Evolutionary conservation across 2,888 invertebrate species (phyloP).

Genomic region (Sycophila texana): DNA sequence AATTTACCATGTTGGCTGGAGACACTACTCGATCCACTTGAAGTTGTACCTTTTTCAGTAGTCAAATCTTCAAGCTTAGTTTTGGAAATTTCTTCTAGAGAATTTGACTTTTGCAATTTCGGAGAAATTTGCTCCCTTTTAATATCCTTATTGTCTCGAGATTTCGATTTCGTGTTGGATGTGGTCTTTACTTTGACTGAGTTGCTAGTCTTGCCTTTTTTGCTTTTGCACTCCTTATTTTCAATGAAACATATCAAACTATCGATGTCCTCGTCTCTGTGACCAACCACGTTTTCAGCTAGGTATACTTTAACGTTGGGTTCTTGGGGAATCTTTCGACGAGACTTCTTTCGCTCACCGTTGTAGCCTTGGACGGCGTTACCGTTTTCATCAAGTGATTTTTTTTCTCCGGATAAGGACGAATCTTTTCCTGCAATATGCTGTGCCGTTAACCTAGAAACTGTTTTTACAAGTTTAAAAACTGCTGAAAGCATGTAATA

Average conservation of each 20-base stretch:
- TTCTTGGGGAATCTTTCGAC: conserved; percentile 71
- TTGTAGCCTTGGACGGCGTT: conserved; percentile 81
- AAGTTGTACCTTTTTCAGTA: conserved; percentile 73
- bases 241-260: conserved; percentile 88
- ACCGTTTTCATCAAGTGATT: conserved; percentile 88
- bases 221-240: conserved; percentile 76
- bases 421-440: conserved; percentile 66
- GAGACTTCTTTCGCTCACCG: conserved; percentile 69
- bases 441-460: conserved; percentile 66
- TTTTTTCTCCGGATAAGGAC: conserved; percentile 76
- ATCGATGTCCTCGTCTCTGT: conserved; percentile 87
- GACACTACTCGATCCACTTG: conserved; percentile 71
- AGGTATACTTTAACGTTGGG: conserved; percentile 74
- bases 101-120: conserved; percentile 84
- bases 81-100: conserved; percentile 88
- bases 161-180: conserved; percentile 70
- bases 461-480: conserved; percentile 57
- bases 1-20: conserved; percentile 71
- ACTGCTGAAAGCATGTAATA: conserved; percentile 16
- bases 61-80: conserved; percentile 85
- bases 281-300: conserved; percentile 84
- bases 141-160: conserved; percentile 75
- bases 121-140: conserved; percentile 73
- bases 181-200: conserved; percentile 71
- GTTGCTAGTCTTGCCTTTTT: conserved; percentile 71